These are phyloP conservation scores for Melanogrammus aeglefinus DNA, from an alignment of 2,797 vertebrate species.

Conservation along the genomic window DNA sequence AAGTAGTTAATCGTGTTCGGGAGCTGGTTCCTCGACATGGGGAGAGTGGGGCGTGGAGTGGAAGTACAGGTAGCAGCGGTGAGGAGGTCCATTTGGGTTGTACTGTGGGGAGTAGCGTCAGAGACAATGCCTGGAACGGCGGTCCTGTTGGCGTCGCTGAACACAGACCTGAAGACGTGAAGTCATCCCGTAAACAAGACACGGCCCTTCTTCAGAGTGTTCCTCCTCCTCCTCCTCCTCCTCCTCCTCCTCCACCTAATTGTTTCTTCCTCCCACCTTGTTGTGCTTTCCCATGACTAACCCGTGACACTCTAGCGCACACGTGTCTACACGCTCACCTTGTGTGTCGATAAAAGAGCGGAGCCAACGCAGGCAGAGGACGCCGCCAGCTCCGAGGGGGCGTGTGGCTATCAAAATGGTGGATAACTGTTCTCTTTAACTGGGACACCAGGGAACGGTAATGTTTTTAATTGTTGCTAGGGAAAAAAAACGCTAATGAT, in stretches of 20 bases:
- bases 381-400: constrained; percentile 32
- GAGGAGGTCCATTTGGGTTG: constrained; percentile 29
- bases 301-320: neutral
- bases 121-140: neutral
- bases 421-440: constrained; percentile 47
- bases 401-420: constrained; percentile 44
- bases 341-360: neutral
- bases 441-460: constrained; percentile 40
- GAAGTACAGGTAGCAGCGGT: constrained; percentile 38
- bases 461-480: constrained; percentile 49
- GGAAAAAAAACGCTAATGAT: constrained; percentile 39
- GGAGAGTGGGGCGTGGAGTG: constrained; percentile 32
- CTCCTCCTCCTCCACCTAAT: neutral
- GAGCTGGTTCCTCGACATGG: constrained; percentile 52
- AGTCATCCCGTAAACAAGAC: neutral
- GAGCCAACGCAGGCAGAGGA: neutral
- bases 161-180: neutral
- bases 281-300: neutral
- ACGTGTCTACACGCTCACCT: neutral
- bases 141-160: neutral
- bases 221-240: neutral
- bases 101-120: neutral
- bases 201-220: neutral
- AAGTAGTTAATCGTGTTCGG: constrained; percentile 74
- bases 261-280: neutral